A percentile compares a stretch with the other conserved stretches of the same genome.
Evolutionary conservation across 2,888 invertebrate species (phyloP).

Genomic region (Ceriagrion tenellum): DNA sequence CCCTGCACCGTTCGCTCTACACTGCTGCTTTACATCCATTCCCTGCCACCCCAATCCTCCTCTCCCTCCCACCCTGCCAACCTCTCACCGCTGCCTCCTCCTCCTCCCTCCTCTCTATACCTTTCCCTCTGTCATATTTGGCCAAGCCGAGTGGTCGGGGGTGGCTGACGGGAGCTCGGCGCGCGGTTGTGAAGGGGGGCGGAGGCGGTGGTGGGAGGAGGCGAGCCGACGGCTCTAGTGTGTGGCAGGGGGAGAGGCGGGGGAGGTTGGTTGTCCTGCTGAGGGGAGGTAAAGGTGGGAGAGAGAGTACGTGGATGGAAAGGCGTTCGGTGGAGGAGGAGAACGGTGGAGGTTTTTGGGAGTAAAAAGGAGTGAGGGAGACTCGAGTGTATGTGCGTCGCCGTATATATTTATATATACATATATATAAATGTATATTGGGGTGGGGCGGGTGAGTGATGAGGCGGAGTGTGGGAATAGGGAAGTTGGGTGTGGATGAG

Average conservation of each 20-base stretch:
- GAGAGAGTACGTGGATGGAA: not conserved
- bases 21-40: no score
- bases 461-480: slow-evolving; percentile 54
- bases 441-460: slow-evolving; percentile 2
- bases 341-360: not conserved
- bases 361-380: not conserved
- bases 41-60: not conserved
- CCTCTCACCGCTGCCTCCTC: not conserved
- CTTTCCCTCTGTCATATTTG: slow-evolving; percentile 17
- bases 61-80: not conserved
- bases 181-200: not conserved
- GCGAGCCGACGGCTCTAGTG: slow-evolving; percentile 57
- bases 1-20: not conserved
- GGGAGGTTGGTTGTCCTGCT: not conserved
- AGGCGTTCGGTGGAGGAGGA: slow-evolving; percentile 3
- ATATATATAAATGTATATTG: not conserved
- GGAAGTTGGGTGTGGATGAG: slow-evolving; percentile 26
- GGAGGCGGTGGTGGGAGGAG: slow-evolving; percentile 58
- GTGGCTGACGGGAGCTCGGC: not conserved
- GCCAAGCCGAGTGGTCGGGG: slow-evolving; percentile 54
- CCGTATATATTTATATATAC: not conserved
- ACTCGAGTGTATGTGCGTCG: not conserved
- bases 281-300: not conserved
- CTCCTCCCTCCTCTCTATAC: not conserved
- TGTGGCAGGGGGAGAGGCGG: slow-evolving; percentile 5